Evolutionary conservation across 2,797 vertebrate genomes (phyloP).

Genomic region (Sternotherus odoratus): DNA sequence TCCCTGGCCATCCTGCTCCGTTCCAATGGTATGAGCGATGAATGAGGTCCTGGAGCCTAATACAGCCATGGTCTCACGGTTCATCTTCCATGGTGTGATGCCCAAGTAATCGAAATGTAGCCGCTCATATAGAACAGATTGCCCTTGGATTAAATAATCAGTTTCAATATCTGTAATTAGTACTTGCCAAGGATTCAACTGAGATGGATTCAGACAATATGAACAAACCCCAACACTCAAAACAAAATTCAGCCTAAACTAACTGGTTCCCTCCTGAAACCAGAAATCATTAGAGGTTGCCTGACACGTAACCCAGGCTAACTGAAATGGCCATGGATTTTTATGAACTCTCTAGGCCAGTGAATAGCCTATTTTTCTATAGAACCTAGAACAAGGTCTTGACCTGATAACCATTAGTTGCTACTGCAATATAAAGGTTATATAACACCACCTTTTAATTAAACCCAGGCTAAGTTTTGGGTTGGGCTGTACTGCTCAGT

Average conservation of each 20-base stretch:
- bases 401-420: not conserved
- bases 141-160: not conserved
- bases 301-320: not conserved
- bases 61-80: rapidly evolving
- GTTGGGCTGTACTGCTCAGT: not conserved
- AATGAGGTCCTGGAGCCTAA: rapidly evolving
- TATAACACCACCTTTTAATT: not conserved
- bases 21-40: rapidly evolving
- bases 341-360: not conserved
- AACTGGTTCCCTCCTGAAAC: rapidly evolving
- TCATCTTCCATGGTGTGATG: rapidly evolving
- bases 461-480: not conserved
- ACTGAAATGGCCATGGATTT: rapidly evolving
- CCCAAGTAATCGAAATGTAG: not conserved
- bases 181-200: not conserved
- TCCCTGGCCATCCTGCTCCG: not conserved
- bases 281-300: not conserved
- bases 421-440: not conserved
- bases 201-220: not conserved
- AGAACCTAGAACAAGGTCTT: not conserved
- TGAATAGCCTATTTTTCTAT: too few relatives aligned
- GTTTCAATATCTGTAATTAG: not conserved
- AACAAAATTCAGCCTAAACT: not conserved
- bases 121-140: rapidly evolving
- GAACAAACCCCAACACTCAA: not conserved